Evolutionary conservation across 2,888 invertebrate genomes (phyloP).

Genomic region (Ligdia adustata): DNA sequence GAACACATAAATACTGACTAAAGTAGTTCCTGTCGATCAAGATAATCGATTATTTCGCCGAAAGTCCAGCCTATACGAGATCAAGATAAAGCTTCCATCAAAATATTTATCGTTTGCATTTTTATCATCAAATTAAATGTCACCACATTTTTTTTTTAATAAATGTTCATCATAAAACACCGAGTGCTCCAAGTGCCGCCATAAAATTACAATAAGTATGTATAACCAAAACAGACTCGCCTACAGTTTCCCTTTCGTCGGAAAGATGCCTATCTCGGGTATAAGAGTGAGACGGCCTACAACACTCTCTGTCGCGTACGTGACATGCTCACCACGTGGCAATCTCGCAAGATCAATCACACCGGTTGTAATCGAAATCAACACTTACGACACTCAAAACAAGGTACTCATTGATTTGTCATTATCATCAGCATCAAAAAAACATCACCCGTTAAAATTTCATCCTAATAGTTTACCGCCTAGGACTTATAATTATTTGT

Average conservation of each 20-base stretch:
- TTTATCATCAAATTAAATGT: background rate
- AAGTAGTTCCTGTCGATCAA: background rate
- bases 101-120: background rate
- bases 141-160: background rate
- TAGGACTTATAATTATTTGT: constrained; percentile 45
- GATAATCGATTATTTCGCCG: background rate
- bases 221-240: constrained; percentile 59
- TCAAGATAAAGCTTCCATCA: background rate
- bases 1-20: too few relatives aligned
- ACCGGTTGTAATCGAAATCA: constrained; percentile 58
- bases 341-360: constrained; percentile 64
- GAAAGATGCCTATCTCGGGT: constrained; percentile 69
- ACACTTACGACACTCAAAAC: constrained; percentile 57
- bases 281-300: constrained; percentile 55
- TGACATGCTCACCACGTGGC: constrained; percentile 73
- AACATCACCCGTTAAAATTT: constrained; percentile 38
- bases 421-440: constrained; percentile 27
- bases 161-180: background rate
- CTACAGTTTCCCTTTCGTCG: constrained; percentile 71
- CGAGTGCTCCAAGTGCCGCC: constrained; percentile 24
- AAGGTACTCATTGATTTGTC: constrained; percentile 59
- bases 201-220: constrained; percentile 37
- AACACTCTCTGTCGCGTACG: constrained; percentile 56
- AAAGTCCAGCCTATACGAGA: background rate
- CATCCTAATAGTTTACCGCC: constrained; percentile 39